Evolutionary conservation across 2,888 invertebrate species (phyloP).

Genomic region (Agonopterix subpropinquella): DNA sequence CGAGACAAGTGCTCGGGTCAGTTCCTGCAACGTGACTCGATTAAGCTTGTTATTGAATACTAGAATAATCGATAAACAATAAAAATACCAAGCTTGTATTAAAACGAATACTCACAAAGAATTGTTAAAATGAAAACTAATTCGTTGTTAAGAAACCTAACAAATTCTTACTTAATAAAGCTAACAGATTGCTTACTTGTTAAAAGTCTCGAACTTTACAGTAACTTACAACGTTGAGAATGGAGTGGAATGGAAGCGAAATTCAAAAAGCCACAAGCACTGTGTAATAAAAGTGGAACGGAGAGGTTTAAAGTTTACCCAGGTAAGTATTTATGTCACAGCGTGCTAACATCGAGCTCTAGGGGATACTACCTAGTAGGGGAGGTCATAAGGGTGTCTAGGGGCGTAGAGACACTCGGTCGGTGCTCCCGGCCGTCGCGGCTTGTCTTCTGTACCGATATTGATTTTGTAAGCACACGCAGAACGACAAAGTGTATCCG

Average conservation of each 20-base stretch:
- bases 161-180: no score
- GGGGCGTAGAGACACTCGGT: constrained; percentile 36
- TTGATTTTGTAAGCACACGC: constrained; percentile 39
- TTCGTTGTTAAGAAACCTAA: not conserved
- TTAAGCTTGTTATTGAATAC: no score
- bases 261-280: constrained; percentile 24
- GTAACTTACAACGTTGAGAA: constrained; percentile 18
- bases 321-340: constrained; percentile 64
- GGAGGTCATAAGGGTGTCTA: constrained; percentile 46
- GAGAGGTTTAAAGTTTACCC: constrained; percentile 53
- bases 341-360: constrained; percentile 53
- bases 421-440: constrained; percentile 37
- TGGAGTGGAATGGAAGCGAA: constrained; percentile 26
- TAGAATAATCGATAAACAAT: no score
- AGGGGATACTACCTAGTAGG: constrained; percentile 34
- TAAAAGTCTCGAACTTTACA: constrained; percentile 5
- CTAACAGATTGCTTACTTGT: constrained; percentile 5
- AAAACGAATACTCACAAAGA: no score
- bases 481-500: not conserved
- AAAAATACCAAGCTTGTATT: no score
- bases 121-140: not conserved
- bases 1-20: no score
- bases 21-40: no score
- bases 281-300: constrained; percentile 46
- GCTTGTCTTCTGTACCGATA: constrained; percentile 42